Percentiles rank a stretch among this genome's conserved stretches.
Conservation (phyloP, 1,140 invertebrate genomes). For the Drosophila pseudoananassae region DNA sequence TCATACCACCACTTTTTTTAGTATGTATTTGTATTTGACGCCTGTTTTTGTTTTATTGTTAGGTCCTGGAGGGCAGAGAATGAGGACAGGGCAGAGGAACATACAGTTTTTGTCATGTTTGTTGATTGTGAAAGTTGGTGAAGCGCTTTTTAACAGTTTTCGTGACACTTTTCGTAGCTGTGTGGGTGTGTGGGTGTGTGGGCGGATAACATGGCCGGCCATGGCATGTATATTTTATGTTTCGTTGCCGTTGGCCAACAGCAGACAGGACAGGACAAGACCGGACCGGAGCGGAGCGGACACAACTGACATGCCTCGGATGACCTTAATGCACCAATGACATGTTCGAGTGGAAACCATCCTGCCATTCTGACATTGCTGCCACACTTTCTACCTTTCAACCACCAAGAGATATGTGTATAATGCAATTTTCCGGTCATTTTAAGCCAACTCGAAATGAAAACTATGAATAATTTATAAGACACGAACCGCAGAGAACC, state of each 20-base stretch:
- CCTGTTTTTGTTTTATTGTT: constrained; percentile 60
- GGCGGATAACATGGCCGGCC: constrained; percentile 14
- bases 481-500: constrained; percentile 16
- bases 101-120: constrained; percentile 79
- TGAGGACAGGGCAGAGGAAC: constrained; percentile 16
- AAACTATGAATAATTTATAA: constrained; percentile 50
- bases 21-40: constrained; percentile 66
- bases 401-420: constrained; percentile 13
- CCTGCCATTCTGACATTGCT: constrained; percentile 8
- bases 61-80: constrained; percentile 5
- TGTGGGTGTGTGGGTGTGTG: constrained; percentile 7
- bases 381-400: constrained; percentile 15
- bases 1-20: constrained; percentile 22
- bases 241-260: constrained; percentile 32
- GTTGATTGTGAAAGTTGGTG: constrained; percentile 79
- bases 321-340: constrained; percentile 57
- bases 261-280: constrained; percentile 9
- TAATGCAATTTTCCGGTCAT: constrained; percentile 69
- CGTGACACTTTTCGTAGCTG: constrained; percentile 59
- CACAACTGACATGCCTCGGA: constrained; percentile 35
- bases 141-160: constrained; percentile 81
- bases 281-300: background rate
- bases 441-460: constrained; percentile 55
- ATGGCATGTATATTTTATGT: constrained; percentile 48
- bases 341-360: constrained; percentile 43